Percentiles rank a stretch among this genome's conserved stretches.
phyloP scores from a whole-genome alignment of 2,888 invertebrate species.

The Gymnoscelis rufifasciata region DNA sequence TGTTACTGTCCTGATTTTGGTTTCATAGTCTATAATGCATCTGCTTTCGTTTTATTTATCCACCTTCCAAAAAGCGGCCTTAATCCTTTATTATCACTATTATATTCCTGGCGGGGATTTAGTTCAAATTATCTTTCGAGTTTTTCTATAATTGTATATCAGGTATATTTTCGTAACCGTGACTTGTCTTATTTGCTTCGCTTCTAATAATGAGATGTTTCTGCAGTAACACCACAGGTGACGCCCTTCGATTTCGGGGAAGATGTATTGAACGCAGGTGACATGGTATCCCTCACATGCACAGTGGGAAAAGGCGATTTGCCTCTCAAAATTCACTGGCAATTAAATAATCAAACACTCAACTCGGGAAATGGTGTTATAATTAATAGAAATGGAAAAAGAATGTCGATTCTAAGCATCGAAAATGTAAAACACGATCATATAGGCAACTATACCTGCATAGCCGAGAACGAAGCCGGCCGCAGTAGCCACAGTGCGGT shows the following conservation, averaged over 20 bases:
- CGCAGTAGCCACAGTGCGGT: slow-evolving; percentile 80
- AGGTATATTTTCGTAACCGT: no score
- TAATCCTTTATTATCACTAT: no score
- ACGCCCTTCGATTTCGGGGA: slow-evolving; percentile 88
- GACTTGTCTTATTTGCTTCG: slow-evolving; percentile 3
- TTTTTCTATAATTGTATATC: no score
- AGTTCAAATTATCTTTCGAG: no score
- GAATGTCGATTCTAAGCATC: slow-evolving; percentile 84
- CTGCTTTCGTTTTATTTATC: neutral
- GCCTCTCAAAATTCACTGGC: slow-evolving; percentile 84
- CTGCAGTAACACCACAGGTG: slow-evolving; percentile 87
- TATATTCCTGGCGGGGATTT: no score
- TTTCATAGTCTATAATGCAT: slow-evolving; percentile 13
- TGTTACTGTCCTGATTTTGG: slow-evolving; percentile 21
- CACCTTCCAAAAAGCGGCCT: no score
- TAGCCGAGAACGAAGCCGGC: slow-evolving; percentile 83
- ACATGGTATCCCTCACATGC: slow-evolving; percentile 84
- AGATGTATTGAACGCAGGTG: slow-evolving; percentile 84
- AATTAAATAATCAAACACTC: slow-evolving; percentile 78
- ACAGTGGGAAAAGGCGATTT: slow-evolving; percentile 86
- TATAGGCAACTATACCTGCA: slow-evolving; percentile 82
- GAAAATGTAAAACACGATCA: slow-evolving; percentile 80
- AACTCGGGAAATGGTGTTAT: slow-evolving; percentile 78
- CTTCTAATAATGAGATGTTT: slow-evolving; percentile 19
- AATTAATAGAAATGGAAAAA: slow-evolving; percentile 80